These are phyloP conservation scores for Dusona sp. DNA, from an alignment of 2,888 invertebrate genomes.

Conservation along the genomic window DNA sequence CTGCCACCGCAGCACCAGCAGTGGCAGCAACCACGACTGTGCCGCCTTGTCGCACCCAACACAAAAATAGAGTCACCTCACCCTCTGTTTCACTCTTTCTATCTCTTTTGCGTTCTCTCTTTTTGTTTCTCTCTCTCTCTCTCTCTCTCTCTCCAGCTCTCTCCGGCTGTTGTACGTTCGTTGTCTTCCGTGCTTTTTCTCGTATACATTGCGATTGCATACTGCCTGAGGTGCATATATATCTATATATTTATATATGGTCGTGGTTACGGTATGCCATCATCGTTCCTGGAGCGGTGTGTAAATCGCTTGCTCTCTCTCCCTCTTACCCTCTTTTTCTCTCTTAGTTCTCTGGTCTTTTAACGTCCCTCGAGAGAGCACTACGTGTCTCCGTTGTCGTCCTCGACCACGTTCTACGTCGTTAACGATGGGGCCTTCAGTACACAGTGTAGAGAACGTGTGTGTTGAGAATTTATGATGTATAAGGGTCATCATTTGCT, in stretches of 20 bases:
- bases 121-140: constrained; percentile 7
- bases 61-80: constrained; percentile 81
- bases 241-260: constrained; percentile 26
- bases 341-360: constrained; percentile 23
- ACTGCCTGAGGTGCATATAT: constrained; percentile 6
- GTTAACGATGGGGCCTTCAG: constrained; percentile 20
- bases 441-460: neutral
- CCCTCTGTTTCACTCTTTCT: constrained; percentile 41
- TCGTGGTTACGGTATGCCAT: constrained; percentile 58
- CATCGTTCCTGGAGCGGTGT: constrained; percentile 35
- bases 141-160: constrained; percentile 10
- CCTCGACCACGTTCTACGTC: constrained; percentile 21
- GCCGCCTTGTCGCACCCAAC: constrained; percentile 75
- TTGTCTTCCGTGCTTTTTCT: constrained; percentile 40
- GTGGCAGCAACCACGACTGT: constrained; percentile 56
- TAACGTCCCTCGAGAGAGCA: constrained; percentile 36
- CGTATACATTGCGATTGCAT: constrained; percentile 34
- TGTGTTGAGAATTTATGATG: constrained; percentile 15
- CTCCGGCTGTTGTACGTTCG: constrained; percentile 41
- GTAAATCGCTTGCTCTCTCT: constrained; percentile 44
- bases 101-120: neutral
- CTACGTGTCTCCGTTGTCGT: constrained; percentile 41
- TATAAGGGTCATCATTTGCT: constrained; percentile 14
- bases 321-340: constrained; percentile 8
- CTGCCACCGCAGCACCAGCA: constrained; percentile 77